phyloP scores from a whole-genome alignment of 2,113 vertebrate species.

The Notechis scutatus region DNA sequence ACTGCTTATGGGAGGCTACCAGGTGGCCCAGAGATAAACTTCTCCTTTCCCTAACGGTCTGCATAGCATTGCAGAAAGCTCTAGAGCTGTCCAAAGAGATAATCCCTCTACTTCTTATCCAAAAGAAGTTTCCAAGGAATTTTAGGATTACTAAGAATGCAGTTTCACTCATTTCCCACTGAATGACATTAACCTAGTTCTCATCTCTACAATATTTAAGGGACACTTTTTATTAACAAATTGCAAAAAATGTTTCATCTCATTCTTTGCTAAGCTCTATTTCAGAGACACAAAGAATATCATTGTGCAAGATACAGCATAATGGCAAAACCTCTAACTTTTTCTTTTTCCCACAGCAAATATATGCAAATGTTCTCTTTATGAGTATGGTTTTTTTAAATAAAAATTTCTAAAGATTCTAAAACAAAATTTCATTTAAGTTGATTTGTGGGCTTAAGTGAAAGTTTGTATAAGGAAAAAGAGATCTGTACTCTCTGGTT shows the following conservation, averaged over 20 bases:
- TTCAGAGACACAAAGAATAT: neutral
- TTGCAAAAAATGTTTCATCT: neutral
- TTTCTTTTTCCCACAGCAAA: neutral
- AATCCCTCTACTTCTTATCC: neutral
- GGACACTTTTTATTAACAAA: neutral
- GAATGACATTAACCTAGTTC: neutral
- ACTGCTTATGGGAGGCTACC: neutral
- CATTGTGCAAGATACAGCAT: slow-evolving; percentile 10
- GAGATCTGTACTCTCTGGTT: neutral
- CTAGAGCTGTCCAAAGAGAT: neutral
- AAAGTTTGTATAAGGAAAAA: slow-evolving; percentile 20
- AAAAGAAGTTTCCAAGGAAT: neutral
- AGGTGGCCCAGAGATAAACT: neutral
- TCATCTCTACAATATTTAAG: neutral
- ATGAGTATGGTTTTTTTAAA: neutral
- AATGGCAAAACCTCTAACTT: neutral
- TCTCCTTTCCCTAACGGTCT: neutral
- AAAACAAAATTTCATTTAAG: slow-evolving; percentile 29
- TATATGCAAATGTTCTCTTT: slow-evolving; percentile 32
- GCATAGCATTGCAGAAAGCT: neutral
- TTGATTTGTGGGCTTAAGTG: slow-evolving; percentile 8
- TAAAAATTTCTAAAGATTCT: slow-evolving; percentile 1
- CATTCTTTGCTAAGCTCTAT: neutral
- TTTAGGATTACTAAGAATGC: neutral
- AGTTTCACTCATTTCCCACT: neutral